These are phyloP conservation scores for Hippopotamus amphibius DNA, from an alignment of 2,113 vertebrate genomes.

Conservation along the genomic window DNA sequence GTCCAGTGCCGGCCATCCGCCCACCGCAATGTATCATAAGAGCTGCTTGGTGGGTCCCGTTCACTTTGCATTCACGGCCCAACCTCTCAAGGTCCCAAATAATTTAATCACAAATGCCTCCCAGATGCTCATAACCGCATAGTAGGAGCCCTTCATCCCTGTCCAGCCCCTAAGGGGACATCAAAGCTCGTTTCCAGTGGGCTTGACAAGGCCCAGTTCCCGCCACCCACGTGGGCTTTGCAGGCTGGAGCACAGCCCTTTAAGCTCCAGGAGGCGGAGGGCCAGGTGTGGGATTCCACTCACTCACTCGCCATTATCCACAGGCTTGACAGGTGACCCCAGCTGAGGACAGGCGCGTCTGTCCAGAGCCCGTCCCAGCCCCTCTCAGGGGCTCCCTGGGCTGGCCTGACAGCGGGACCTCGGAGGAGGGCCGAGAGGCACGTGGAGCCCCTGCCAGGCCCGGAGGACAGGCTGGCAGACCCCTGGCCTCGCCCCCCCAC, in stretches of 20 bases:
- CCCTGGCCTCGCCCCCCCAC: neutral
- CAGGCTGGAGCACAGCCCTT: neutral
- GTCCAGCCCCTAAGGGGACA: neutral
- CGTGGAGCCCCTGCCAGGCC: neutral
- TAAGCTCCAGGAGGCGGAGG: neutral
- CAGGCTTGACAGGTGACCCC: neutral
- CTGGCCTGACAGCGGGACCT: neutral
- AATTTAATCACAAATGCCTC: neutral
- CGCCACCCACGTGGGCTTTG: neutral
- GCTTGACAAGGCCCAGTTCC: neutral
- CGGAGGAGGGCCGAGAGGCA: neutral
- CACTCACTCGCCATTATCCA: neutral
- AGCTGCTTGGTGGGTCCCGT: neutral
- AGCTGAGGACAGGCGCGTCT: neutral
- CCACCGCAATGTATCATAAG: neutral
- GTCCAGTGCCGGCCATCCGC: accelerated
- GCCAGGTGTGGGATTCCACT: neutral
- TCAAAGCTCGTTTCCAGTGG: neutral
- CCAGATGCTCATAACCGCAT: neutral
- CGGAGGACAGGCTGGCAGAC: neutral
- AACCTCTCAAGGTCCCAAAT: neutral
- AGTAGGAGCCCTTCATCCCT: neutral
- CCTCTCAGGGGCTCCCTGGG: neutral
- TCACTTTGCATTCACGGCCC: neutral
- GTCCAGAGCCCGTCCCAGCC: neutral